Percentiles rank a stretch among this genome's conserved stretches.
Evolutionary conservation across 2,888 invertebrate genomes (phyloP).

Genomic region (Nemoura dubitans): DNA sequence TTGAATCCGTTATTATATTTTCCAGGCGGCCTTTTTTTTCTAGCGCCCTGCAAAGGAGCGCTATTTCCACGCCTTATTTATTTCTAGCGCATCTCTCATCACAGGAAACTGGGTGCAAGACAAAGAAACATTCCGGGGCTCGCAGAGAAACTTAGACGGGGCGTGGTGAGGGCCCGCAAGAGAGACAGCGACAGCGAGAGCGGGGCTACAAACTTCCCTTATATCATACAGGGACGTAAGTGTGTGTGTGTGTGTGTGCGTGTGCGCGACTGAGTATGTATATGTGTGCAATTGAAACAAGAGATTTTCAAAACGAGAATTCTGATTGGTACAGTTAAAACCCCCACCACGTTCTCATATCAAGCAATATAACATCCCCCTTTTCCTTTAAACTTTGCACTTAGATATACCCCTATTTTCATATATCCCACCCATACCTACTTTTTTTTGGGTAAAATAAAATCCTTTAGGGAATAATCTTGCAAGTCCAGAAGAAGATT

Average conservation of each 20-base stretch:
- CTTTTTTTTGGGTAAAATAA: slow-evolving; percentile 34
- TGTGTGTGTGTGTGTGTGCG: neutral
- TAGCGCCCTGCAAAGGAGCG: neutral
- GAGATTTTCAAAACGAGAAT: slow-evolving; percentile 39
- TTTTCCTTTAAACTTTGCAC: slow-evolving; percentile 40
- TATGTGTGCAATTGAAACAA: slow-evolving; percentile 27
- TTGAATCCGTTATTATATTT: slow-evolving; percentile 37
- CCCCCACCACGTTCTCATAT: slow-evolving; percentile 39
- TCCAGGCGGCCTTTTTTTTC: neutral
- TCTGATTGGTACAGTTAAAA: slow-evolving; percentile 47
- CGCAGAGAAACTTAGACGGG: neutral
- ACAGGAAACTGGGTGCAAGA: slow-evolving; percentile 28
- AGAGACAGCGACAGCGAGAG: neutral
- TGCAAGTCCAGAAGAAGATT: slow-evolving; percentile 51
- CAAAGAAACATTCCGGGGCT: slow-evolving; percentile 31
- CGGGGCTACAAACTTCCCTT: neutral
- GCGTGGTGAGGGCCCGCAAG: neutral
- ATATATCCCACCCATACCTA: slow-evolving; percentile 36
- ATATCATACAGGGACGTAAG: slow-evolving; percentile 1
- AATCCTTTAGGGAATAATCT: slow-evolving; percentile 50
- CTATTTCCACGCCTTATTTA: slow-evolving; percentile 36
- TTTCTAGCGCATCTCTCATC: slow-evolving; percentile 31
- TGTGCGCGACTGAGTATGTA: too few relatives aligned
- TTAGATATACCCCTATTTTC: slow-evolving; percentile 41
- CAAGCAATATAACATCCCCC: slow-evolving; percentile 40